These are phyloP conservation scores for Argynnis bischoffii DNA, from an alignment of 2,888 invertebrate genomes.

Conservation along the genomic window DNA sequence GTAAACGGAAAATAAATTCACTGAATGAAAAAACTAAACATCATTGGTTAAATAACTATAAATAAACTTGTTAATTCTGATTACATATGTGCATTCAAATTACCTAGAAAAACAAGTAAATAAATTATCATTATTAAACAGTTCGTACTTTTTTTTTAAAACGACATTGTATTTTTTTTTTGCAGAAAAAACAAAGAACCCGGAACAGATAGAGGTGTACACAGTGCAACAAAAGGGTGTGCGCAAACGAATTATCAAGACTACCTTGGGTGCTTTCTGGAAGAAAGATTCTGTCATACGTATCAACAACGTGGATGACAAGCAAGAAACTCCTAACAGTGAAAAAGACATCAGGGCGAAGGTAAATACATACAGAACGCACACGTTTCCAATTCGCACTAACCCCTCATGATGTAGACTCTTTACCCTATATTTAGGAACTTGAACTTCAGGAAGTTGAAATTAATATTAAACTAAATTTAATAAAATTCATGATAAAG, in stretches of 20 bases:
- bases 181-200: constrained; percentile 88
- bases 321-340: constrained; percentile 85
- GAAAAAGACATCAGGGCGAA: constrained; percentile 87
- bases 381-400: constrained; percentile 69
- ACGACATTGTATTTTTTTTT: constrained; percentile 35
- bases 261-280: constrained; percentile 86
- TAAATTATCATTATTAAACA: not conserved
- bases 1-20: too few relatives aligned
- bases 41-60: too few relatives aligned
- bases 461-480: constrained; percentile 6
- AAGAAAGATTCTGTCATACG: constrained; percentile 85
- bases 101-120: not conserved
- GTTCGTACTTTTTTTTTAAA: not conserved
- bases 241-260: constrained; percentile 83
- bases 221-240: constrained; percentile 83
- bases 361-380: constrained; percentile 63
- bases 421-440: constrained; percentile 20
- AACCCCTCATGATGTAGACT: constrained; percentile 23
- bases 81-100: too few relatives aligned
- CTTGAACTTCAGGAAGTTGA: constrained; percentile 14
- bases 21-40: too few relatives aligned
- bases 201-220: constrained; percentile 87
- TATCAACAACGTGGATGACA: constrained; percentile 88
- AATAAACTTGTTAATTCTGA: too few relatives aligned
- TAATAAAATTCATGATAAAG: constrained; percentile 16